These are phyloP conservation scores for Strigamia maritima DNA, from an alignment of 2,888 invertebrate species.

Conservation along the genomic window DNA sequence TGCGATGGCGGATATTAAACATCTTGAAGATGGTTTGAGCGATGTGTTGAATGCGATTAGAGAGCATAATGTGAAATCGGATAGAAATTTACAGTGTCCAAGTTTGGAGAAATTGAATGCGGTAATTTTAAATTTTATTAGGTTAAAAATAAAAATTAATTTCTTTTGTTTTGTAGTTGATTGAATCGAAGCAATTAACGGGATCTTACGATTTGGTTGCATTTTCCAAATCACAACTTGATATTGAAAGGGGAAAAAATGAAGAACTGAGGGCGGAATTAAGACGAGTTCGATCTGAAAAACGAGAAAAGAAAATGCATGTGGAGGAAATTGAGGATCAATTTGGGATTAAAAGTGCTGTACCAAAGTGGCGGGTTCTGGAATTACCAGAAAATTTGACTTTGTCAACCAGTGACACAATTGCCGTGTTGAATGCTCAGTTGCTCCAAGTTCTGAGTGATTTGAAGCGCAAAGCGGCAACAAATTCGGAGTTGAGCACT, in stretches of 20 bases:
- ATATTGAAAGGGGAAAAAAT: not conserved
- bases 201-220: not conserved
- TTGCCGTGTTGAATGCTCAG: not conserved
- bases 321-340: not conserved
- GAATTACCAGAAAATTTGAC: not conserved
- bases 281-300: not conserved
- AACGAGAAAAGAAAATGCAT: not conserved
- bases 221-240: not conserved
- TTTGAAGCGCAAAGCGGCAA: not conserved
- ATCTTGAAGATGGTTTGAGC: slow-evolving; percentile 1
- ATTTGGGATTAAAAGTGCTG: not conserved
- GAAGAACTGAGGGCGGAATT: slow-evolving; percentile 6
- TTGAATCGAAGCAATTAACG: not conserved
- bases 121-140: too few species aligned
- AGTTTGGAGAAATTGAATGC: not conserved
- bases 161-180: slow-evolving; percentile 18
- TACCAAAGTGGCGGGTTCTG: not conserved
- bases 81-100: not conserved
- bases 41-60: not conserved
- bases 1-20: not conserved
- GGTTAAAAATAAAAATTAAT: too few species aligned
- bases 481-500: not conserved
- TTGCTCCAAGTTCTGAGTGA: not conserved
- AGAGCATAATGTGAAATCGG: not conserved
- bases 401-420: not conserved